Evolutionary conservation across 2,888 invertebrate genomes (phyloP).

Genomic region (Deroplatys truncata): DNA sequence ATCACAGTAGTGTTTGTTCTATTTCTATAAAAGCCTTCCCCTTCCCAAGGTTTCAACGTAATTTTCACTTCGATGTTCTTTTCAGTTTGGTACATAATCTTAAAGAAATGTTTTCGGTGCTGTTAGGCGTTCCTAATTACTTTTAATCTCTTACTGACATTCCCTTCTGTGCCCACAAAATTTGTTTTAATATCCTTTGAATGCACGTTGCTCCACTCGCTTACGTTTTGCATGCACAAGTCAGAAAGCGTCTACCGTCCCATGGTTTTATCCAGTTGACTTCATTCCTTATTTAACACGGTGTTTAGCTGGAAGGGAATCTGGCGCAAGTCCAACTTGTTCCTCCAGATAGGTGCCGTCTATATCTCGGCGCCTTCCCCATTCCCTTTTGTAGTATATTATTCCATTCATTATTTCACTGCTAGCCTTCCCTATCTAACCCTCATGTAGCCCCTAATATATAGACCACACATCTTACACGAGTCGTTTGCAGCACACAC

Average conservation of each 20-base stretch:
- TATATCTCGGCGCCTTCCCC: not conserved
- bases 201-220: too few relatives aligned
- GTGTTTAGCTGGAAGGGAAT: not conserved
- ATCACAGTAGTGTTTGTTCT: too few relatives aligned
- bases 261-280: not conserved
- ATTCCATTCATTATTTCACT: conserved; percentile 1
- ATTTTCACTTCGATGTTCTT: too few relatives aligned
- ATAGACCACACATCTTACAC: conserved; percentile 10
- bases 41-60: too few relatives aligned
- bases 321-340: not conserved
- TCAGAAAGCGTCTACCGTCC: not conserved
- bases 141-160: too few relatives aligned
- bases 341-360: not conserved
- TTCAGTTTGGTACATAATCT: too few relatives aligned
- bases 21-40: too few relatives aligned
- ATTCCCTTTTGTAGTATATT: not conserved
- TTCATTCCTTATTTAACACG: not conserved
- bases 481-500: not conserved
- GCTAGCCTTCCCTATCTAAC: not conserved
- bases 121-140: too few relatives aligned
- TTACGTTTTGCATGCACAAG: not conserved
- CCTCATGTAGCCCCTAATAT: not conserved
- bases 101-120: too few relatives aligned
- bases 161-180: too few relatives aligned
- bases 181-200: too few relatives aligned